These are phyloP conservation scores for Theretra japonica DNA, from an alignment of 2,888 invertebrate species.

Conservation along the genomic window DNA sequence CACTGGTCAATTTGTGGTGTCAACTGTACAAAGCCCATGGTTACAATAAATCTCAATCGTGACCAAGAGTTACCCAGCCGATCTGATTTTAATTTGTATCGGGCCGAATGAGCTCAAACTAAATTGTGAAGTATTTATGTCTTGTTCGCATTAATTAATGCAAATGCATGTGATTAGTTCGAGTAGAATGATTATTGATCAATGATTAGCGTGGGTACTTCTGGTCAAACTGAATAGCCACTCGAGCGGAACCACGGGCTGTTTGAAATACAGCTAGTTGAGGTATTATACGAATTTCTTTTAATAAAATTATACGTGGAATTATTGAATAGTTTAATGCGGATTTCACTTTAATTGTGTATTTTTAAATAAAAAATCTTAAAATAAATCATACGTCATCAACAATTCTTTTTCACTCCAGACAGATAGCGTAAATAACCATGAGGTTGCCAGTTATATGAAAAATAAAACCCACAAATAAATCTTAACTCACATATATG, in stretches of 20 bases:
- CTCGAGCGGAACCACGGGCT: background rate
- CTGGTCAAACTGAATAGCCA: background rate
- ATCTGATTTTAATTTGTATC: background rate
- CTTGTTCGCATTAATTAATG: constrained; percentile 3
- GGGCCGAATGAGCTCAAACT: background rate
- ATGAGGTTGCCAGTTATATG: no score
- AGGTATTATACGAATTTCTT: no score
- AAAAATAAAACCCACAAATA: no score
- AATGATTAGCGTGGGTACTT: constrained; percentile 3
- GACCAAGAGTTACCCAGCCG: background rate
- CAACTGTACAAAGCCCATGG: background rate
- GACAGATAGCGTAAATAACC: no score
- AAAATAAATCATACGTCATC: no score
- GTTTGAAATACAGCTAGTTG: no score
- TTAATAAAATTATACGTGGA: no score
- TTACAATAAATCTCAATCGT: background rate
- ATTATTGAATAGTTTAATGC: no score
- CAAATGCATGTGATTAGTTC: constrained; percentile 6
- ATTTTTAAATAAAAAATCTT: no score
- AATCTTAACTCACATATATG: no score
- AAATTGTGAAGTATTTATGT: constrained; percentile 3
- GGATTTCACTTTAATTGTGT: no score
- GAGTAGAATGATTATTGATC: background rate
- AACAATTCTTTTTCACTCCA: no score
- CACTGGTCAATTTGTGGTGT: background rate